Percentiles rank a stretch among this genome's conserved stretches.
Conservation (phyloP, 1,140 invertebrate species). For the Pogonognathellus flavescens region DNA sequence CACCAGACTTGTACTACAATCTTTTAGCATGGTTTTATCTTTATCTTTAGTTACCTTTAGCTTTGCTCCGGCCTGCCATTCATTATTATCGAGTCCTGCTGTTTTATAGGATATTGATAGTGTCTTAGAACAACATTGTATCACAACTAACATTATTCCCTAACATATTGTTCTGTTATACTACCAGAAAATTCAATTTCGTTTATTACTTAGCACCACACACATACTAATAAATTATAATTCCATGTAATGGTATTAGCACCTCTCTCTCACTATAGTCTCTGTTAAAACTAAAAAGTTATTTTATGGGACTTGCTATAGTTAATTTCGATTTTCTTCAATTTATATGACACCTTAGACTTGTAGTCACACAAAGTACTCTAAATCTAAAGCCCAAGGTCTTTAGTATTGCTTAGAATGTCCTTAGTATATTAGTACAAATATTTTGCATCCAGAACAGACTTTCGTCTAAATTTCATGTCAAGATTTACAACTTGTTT, state of each 20-base stretch:
- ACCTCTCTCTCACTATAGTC: too few species aligned
- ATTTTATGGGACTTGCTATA: neutral
- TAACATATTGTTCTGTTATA: too few species aligned
- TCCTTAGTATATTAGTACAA: neutral
- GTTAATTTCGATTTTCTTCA: neutral
- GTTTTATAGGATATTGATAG: neutral
- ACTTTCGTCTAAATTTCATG: conserved; percentile 24
- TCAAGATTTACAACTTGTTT: conserved; percentile 2
- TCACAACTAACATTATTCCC: too few species aligned
- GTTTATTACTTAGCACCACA: too few species aligned
- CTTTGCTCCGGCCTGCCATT: neutral
- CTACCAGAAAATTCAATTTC: too few species aligned
- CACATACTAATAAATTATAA: too few species aligned
- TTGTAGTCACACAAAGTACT: neutral
- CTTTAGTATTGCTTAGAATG: neutral
- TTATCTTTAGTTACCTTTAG: neutral
- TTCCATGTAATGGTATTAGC: too few species aligned
- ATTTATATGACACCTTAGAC: neutral
- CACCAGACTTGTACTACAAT: neutral
- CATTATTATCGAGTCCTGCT: neutral
- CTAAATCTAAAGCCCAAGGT: neutral
- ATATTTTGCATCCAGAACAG: neutral
- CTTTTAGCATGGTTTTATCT: neutral
- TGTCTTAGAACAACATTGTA: too few species aligned
- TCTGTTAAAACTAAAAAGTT: too few species aligned